These are phyloP conservation scores for Drosophila miranda DNA, from an alignment of 1,140 invertebrate genomes.

Conservation along the genomic window DNA sequence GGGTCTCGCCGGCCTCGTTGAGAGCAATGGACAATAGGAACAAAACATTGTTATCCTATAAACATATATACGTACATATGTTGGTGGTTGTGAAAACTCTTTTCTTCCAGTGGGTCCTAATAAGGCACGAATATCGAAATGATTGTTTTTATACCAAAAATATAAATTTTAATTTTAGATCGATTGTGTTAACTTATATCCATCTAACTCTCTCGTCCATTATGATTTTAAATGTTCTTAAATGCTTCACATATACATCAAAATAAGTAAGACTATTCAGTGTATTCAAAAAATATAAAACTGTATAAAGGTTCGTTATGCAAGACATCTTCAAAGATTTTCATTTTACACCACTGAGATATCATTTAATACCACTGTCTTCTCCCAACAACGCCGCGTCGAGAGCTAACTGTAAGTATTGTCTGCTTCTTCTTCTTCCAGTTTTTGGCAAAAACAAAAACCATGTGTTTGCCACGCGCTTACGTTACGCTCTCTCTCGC, in stretches of 20 bases:
- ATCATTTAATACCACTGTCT: constrained; percentile 12
- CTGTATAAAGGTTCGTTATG: too few relatives aligned
- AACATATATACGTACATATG: neutral
- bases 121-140: too few relatives aligned
- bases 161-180: too few relatives aligned
- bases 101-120: too few relatives aligned
- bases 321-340: too few relatives aligned
- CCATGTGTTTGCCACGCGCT: constrained; percentile 79
- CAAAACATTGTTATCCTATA: neutral
- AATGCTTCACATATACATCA: neutral
- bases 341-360: too few relatives aligned
- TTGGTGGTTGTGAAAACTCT: too few relatives aligned
- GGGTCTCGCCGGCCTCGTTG: neutral
- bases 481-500: constrained; percentile 31
- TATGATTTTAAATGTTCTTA: neutral
- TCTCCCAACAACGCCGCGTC: constrained; percentile 3
- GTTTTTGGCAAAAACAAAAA: constrained; percentile 76
- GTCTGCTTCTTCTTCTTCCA: constrained; percentile 44
- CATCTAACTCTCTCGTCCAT: neutral
- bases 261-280: neutral
- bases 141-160: too few relatives aligned
- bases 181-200: too few relatives aligned
- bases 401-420: constrained; percentile 60
- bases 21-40: neutral
- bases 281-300: too few relatives aligned